Base-by-base conservation (phyloP, 2,797 vertebrate species). In the Carapus acus region DNA sequence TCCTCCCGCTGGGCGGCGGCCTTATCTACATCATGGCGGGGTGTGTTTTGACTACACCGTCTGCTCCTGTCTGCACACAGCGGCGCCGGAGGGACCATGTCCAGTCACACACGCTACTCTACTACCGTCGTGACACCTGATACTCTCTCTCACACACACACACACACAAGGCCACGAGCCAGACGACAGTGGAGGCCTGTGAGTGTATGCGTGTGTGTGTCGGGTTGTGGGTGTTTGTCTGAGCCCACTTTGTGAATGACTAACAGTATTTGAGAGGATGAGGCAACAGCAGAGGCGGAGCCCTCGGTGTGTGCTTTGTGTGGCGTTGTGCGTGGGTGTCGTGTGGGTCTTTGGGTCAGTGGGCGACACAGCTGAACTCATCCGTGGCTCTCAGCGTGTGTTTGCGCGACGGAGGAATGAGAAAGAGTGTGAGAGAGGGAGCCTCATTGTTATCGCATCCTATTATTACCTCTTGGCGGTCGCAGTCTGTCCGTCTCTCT, bases 91-190 rank as follows among this genome's bases (percentile, higher is more conserved):
- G 47, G 34, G 47, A 53, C 40, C 37, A 18, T 15, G 62, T 38
- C 51, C 44, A 55, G 49, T 47, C 61, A 57, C 58, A 57, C 56
- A 77, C 65, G 76, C 79, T 71, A 73, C 65, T 36, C 69, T 73
- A 75, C 67, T 62, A 77, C 64, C 24, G 56, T 51, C 41, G 39
- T 72, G 64, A 77, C 69, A 80, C 62, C 60, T 76, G 74, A 78
- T 58, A 67, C 74, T 46, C n/a, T n/a, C n/a, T n/a, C n/a, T n/a
- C n/a, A n/a, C n/a, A n/a, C n/a, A n/a, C n/a, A n/a, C 52, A 37
- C 50, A 36, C 46, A 46, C 54, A 65, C 27, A 56, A 58, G 41
- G 58, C 61, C 47, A 14, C 7, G 52, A 63, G 43, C 44, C 58
- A 60, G 64, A 75, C 65, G 52, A 45, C 51, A 64, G 52, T 52